phyloP scores from a whole-genome alignment of 2,797 vertebrate genomes.

The Falco rusticolus region DNA sequence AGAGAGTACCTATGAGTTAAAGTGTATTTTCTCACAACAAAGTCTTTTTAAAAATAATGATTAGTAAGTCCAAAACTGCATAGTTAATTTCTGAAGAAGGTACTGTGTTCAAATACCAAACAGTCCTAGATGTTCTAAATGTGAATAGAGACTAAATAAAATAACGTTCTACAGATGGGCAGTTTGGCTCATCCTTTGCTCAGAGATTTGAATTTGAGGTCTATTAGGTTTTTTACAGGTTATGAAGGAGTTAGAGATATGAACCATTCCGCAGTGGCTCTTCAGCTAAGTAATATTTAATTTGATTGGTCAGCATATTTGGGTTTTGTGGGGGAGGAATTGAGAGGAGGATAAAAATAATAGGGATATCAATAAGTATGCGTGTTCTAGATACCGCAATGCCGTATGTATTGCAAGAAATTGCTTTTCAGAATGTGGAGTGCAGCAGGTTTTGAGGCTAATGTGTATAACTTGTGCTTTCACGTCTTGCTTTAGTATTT shows the following conservation, averaged over 20 bases:
- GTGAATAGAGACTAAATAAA: neutral
- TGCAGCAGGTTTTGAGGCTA: neutral
- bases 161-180: neutral
- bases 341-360: neutral
- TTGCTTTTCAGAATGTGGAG: neutral
- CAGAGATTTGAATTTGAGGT: neutral
- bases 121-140: neutral
- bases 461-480: neutral
- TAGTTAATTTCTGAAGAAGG: neutral
- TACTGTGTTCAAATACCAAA: neutral
- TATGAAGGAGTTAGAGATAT: neutral
- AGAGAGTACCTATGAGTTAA: constrained; percentile 46
- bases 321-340: neutral
- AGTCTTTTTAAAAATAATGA: neutral
- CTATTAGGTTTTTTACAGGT: neutral
- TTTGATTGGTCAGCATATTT: neutral
- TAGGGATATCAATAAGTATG: neutral
- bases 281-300: neutral
- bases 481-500: neutral
- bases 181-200: neutral
- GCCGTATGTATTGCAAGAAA: neutral
- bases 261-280: neutral
- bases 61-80: neutral
- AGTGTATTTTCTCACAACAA: constrained; percentile 41
- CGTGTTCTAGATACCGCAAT: neutral